phyloP scores from a whole-genome alignment of 2,797 vertebrate species.

The Phataginus tetradactyla region DNA sequence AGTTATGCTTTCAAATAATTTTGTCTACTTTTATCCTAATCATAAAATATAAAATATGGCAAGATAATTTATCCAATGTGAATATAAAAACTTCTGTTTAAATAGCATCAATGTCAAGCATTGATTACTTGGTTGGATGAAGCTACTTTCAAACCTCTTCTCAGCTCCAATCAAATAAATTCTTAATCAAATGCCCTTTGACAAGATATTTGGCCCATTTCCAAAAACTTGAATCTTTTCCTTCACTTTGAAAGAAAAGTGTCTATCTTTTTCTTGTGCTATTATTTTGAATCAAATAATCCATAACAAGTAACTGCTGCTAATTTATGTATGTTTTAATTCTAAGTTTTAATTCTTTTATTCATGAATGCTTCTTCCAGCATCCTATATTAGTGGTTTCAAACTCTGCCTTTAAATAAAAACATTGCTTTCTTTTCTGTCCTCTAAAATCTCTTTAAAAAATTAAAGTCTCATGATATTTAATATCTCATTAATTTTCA shows the following conservation, averaged over 20 bases:
- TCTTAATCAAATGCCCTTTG: neutral
- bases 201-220: neutral
- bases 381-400: neutral
- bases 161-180: neutral
- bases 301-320: constrained; percentile 45
- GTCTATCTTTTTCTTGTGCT: constrained; percentile 38
- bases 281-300: constrained; percentile 67
- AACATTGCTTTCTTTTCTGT: neutral
- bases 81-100: constrained; percentile 30
- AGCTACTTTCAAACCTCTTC: neutral
- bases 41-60: constrained; percentile 13
- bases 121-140: neutral
- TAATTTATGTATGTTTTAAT: constrained; percentile 39
- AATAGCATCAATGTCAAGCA: neutral
- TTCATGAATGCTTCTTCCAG: constrained; percentile 55
- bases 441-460: constrained; percentile 49
- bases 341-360: constrained; percentile 74
- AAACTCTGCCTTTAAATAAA: constrained; percentile 58
- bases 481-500: constrained; percentile 53
- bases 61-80: neutral
- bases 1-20: neutral
- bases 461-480: constrained; percentile 62
- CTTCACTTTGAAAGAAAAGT: constrained; percentile 6
- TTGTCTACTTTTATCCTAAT: constrained; percentile 29
- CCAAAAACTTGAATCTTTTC: constrained; percentile 5